Evolutionary conservation across 2,797 vertebrate genomes (phyloP), one percentile per base, ranked within the genome.

Genomic region (Microchirus variegatus): DNA sequence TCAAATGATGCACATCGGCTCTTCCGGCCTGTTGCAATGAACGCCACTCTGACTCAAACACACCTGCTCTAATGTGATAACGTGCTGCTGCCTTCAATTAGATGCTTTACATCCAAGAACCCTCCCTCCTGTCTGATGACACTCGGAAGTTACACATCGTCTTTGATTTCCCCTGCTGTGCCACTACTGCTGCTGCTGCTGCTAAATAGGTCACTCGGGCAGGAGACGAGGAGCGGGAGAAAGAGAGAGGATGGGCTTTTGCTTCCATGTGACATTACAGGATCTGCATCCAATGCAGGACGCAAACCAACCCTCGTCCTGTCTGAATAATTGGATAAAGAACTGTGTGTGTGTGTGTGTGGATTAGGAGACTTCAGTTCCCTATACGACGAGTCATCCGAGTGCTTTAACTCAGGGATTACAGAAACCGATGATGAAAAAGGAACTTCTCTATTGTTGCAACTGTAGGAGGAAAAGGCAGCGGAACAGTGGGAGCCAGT

Each of bases 171-270:
- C 59, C 17, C 63, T 62, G 78, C 79, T 60, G 63, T 13, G 17
- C 15, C 4, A 8, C 55, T 19, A 22, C 67, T 47, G 57, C 43
- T 43, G 53, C 45, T 53, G 22, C 70, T 53, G 73, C 75, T 41
- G 68, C 70, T 89, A 93, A 93, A 89, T 91, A 92, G 92, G 92
- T 91, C 91, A 93, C 73, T 88, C 41, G 54, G 82, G 70, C 83
- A 81, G 83, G 83, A 60, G 81, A 75, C 35, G 17, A 58, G 41
- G 37, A 2, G 47, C 53, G 54, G 43, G 17, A 22, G 61, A 53
- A 17, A 47, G 17, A 46, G 58, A 64, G 31, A 31, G 31, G 31
- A 31, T 31, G 54, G 58, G 40, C 42, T 73, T 83, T 81, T 62
- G 75, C 74, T 70, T 77, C 63, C 65, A 73, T 53, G 64, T 81